Base-by-base conservation (phyloP, 2,113 vertebrate genomes). In the Tachysurus fulvidraco region DNA sequence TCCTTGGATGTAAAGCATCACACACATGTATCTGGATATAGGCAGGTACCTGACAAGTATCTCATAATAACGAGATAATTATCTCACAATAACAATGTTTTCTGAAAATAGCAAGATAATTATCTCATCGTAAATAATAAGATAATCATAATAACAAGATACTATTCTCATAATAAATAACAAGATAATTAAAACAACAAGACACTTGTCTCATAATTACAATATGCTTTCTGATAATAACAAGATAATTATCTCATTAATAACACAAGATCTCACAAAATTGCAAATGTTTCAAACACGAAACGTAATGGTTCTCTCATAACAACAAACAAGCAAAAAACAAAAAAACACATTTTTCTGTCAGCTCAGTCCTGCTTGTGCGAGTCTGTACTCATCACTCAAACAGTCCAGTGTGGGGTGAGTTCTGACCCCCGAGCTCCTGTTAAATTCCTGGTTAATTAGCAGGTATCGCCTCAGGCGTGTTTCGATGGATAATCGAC, bases 401-500 rank as follows among this genome's bases (percentile, higher is more conserved):
- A 46, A 21, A 41, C 10, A 6, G 17, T 77, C 46, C 46, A 54
- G 25, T 16, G 46, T 52, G 46, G 13, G 25, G 54, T 78, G 2
- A 50, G 19, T 12, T 76, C 73, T n/a, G 73, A 50, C 73, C 44
- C 25, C 44, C 25, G 73, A 50, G 21, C 23, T 76, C 21, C 12
- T 50, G 73, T 76, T 76, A 76, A 14, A 76, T 44, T 12, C 11
- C n/a, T 4, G 44, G 44, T 76, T 76, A 50, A 76, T 76, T 76
- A 76, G 73, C 73, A 76, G 73, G 44, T 44, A 50, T 46, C 46
- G 23, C 46, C 71, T 74, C 71, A 74, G 71, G 71, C 50, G 44
- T 50, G 71, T 50, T 74, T 36, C 8, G 73, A 76, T n/a, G 73
- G 23, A 52, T 76, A 76, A 76, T 52, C 73, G 73, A 76, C 73